These are phyloP conservation scores for Pectinophora gossypiella DNA, from an alignment of 1,140 invertebrate genomes.

Conservation along the genomic window DNA sequence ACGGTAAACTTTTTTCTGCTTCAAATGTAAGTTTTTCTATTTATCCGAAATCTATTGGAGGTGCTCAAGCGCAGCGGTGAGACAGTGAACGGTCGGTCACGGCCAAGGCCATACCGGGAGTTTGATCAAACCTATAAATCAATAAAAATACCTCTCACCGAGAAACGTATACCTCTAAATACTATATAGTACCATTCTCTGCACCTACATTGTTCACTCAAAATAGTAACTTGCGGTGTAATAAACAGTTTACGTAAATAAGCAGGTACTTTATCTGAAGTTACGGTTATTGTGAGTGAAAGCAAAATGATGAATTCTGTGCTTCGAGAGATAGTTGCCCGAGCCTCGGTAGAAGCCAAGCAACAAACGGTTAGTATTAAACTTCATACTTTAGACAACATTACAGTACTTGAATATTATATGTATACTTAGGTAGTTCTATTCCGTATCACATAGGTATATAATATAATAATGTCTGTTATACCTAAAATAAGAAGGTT, in stretches of 20 bases:
- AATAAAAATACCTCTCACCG: constrained; percentile 38
- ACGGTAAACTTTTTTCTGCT: too few relatives aligned
- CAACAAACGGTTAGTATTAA: constrained; percentile 50
- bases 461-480: too few relatives aligned
- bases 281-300: constrained; percentile 31
- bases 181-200: background rate
- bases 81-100: constrained; percentile 65
- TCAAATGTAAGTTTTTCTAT: background rate
- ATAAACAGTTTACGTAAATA: constrained; percentile 2
- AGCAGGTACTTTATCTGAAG: constrained; percentile 1
- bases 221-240: background rate
- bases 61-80: constrained; percentile 46
- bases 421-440: too few relatives aligned
- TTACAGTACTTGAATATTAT: too few relatives aligned
- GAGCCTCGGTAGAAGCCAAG: constrained; percentile 52
- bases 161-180: background rate
- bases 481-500: too few relatives aligned
- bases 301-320: constrained; percentile 59
- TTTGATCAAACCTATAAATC: constrained; percentile 32
- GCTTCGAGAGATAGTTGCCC: constrained; percentile 58
- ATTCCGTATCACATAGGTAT: too few relatives aligned
- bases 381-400: too few relatives aligned
- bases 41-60: constrained; percentile 16
- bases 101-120: constrained; percentile 61
- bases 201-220: background rate